phyloP scores from a whole-genome alignment of 2,888 invertebrate genomes.

The Luperina testacea region DNA sequence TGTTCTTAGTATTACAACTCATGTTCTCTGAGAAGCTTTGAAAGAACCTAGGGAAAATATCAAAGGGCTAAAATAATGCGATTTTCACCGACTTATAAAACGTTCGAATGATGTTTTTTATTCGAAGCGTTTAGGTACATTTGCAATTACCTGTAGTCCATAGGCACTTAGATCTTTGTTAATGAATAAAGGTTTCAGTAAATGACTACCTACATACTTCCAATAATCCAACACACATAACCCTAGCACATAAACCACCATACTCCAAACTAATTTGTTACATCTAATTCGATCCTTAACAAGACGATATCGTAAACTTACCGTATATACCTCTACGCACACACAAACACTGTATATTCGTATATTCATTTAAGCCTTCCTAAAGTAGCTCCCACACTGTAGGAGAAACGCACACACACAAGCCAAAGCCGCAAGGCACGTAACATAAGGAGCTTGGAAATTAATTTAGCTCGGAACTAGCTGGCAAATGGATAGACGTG shows the following conservation, averaged over 20 bases:
- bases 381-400: constrained; percentile 82
- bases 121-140: background rate
- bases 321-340: constrained; percentile 68
- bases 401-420: constrained; percentile 80
- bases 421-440: constrained; percentile 89
- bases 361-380: constrained; percentile 87
- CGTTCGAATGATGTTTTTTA: background rate
- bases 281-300: constrained; percentile 88
- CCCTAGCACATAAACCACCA: constrained; percentile 72
- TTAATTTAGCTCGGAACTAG: constrained; percentile 91
- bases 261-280: constrained; percentile 85
- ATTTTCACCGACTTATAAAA: background rate
- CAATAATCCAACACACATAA: constrained; percentile 43
- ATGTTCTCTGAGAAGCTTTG: background rate
- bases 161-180: background rate
- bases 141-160: background rate
- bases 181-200: constrained; percentile 3
- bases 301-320: constrained; percentile 84
- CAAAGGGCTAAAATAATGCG: background rate
- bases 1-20: background rate
- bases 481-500: constrained; percentile 91
- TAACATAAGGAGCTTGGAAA: constrained; percentile 91
- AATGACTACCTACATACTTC: constrained; percentile 22
- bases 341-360: constrained; percentile 72
- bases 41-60: background rate